Evolutionary conservation across 2,797 vertebrate species (phyloP), one percentile per base, ranked within the genome.

Genomic region (Sandelia bainsii): DNA sequence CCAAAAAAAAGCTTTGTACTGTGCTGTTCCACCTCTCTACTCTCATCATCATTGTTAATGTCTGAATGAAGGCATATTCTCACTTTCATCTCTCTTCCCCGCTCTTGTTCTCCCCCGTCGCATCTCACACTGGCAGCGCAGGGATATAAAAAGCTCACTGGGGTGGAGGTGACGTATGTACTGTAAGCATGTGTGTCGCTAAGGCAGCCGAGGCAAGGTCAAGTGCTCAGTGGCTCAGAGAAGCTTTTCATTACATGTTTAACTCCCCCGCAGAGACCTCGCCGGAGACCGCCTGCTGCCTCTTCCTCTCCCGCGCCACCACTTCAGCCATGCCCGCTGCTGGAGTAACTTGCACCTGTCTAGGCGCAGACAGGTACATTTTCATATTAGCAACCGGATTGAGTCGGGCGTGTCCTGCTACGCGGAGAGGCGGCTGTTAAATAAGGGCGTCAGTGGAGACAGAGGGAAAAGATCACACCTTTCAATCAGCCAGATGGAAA

Each of bases 211-310:
- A 70, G 74, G 57, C 84, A 89, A 91, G 87, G 89, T 93, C 86
- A 88, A 88, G 77, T 57, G 58, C 81, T 80, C 72, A 29, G 65
- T 65, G 82, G 78, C 85, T 76, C 37, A 23, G 45, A 11, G 60
- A 79, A 70, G 85, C 81, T 83, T 83, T 86, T 81, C 72, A 84
- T 90, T 86, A 84, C 81, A 77, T 81, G 82, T 78, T 84, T 82
- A 88, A 88, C 78, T 79, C 29, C 82, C 87, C 85, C 4, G 66
- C 82, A 75, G 82, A 81, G 73, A 72, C 49, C 53, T 56, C 5
- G 12, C 64, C 5, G 27, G 53, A 75, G 66, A 57, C 67, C 9
- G 58, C 65, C 71, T 17, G 60, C 78, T 42, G 39, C 79, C 61
- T 13, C 62, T 8, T 5, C 60, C 22, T 22, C 13, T 20, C 27